Conservation (phyloP, 2,888 invertebrate genomes). For the Nebria salina region DNA sequence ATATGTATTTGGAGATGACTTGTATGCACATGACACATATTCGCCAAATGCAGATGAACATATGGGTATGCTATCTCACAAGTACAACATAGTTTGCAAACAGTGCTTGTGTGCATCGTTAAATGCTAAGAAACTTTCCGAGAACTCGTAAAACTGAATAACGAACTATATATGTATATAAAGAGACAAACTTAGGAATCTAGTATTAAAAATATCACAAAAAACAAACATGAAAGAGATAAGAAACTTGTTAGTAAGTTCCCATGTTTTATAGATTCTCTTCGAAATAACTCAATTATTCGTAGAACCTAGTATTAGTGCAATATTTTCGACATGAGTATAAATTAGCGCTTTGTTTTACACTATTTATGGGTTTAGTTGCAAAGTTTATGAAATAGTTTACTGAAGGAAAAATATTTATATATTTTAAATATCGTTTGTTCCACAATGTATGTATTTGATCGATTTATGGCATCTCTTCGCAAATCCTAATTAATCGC, state of each 20-base stretch:
- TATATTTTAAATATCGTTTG: too few species aligned
- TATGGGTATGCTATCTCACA: not conserved
- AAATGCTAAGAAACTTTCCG: not conserved
- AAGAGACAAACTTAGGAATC: not conserved
- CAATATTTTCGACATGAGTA: too few species aligned
- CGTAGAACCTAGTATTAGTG: too few species aligned
- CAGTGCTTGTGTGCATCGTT: constrained; percentile 1
- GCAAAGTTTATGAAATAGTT: too few species aligned
- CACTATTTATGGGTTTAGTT: too few species aligned
- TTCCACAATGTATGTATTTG: too few species aligned
- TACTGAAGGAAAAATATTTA: too few species aligned
- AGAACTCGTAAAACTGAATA: not conserved
- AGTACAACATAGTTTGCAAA: not conserved
- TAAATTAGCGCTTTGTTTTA: too few species aligned
- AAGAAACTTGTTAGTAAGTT: not conserved
- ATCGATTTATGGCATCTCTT: too few species aligned
- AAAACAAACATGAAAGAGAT: not conserved
- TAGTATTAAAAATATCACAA: not conserved
- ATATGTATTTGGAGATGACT: not conserved
- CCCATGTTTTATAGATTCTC: not conserved
- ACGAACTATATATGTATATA: not conserved
- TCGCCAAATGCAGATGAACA: not conserved
- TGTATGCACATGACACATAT: not conserved
- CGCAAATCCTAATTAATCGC: too few species aligned
- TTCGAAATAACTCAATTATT: not conserved